Percentiles rank a stretch among this genome's conserved stretches.
Evolutionary conservation across 2,888 invertebrate genomes (phyloP).

Genomic region (Philereme vetulata): DNA sequence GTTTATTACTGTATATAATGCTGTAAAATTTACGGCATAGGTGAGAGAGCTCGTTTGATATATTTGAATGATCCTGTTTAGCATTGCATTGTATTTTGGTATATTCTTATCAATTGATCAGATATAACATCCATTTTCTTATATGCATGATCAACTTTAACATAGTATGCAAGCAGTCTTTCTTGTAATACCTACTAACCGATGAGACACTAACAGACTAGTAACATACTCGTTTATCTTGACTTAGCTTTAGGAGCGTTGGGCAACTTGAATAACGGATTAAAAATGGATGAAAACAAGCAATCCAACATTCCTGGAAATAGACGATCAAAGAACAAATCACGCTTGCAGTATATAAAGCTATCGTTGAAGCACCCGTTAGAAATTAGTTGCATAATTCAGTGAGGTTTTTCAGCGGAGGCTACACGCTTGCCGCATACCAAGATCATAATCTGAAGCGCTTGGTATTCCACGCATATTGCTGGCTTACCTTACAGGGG

Average conservation of each 20-base stretch:
- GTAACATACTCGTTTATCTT: neutral
- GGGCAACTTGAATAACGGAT: neutral
- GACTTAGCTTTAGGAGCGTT: neutral
- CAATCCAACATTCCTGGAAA: conserved; percentile 3
- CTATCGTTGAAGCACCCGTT: conserved; percentile 15
- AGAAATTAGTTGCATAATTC: conserved; percentile 26
- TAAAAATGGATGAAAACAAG: neutral
- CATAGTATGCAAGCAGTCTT: too few relatives aligned
- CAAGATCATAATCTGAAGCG: conserved; percentile 25
- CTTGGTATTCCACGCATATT: conserved; percentile 28
- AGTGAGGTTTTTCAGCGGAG: conserved; percentile 24
- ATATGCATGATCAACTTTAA: too few relatives aligned
- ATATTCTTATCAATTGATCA: too few relatives aligned
- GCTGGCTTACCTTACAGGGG: conserved; percentile 20
- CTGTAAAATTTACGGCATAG: too few relatives aligned
- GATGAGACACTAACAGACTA: too few relatives aligned
- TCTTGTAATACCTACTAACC: too few relatives aligned
- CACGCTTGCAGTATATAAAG: conserved; percentile 4
- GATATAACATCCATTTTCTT: too few relatives aligned
- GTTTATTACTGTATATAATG: too few relatives aligned
- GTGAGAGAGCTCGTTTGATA: too few relatives aligned
- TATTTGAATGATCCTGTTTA: too few relatives aligned
- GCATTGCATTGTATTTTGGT: too few relatives aligned
- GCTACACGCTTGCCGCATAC: conserved; percentile 23
- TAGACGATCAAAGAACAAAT: conserved; percentile 1